Evolutionary conservation across 1,140 invertebrate genomes (phyloP), one percentile per base, ranked within the genome.

Genomic region (Euura saliciscinereae): DNA sequence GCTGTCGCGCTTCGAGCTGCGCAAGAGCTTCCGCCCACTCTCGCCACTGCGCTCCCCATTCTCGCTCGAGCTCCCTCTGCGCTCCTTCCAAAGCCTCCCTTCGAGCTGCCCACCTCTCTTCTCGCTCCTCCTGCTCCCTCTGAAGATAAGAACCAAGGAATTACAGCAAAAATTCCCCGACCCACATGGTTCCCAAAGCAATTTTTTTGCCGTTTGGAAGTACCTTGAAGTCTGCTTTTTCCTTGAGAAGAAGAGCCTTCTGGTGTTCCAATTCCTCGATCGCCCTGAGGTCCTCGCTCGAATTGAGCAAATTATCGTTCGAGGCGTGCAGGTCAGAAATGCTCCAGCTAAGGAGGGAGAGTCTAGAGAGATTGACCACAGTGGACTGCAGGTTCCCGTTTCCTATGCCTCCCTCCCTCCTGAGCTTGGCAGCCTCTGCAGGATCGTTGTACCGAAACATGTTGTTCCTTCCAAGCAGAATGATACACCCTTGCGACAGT

Each of bases 361-460:
- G 87, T 43, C 95, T 89, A 28, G 94, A 95, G 65, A 96, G 89
- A 87, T 94, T 94, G 82, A 92, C 89, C 77, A 91, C 90, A 43
- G 91, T 91, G 6, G 90, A 90, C 76, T 90, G 91, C 1, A 88
- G 76, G 71, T 88, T 87, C 43, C 85, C 87, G 73, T 87, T 87
- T 44, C 85, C 84, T 28, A 85, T 82, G 73, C 90, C 89, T 80
- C 92, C 91, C 82, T 92, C 89, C 86, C 93, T 93, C 51, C 95
- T 90, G 66, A 97, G 86, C 83, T 95, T 94, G 10, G 95, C 95
- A 10, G 95, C 96, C 84, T 97, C 96, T 0, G 90, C 94, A 43
- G 96, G 96, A 89, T 98, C 95, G 86, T 97, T 98, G 84, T 96
- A 97, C 46, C 96, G 92, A 86, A 98, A 98, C 90, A 97, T 96